Conservation (phyloP, 2,797 vertebrate species). For the Anniella stebbinsi region DNA sequence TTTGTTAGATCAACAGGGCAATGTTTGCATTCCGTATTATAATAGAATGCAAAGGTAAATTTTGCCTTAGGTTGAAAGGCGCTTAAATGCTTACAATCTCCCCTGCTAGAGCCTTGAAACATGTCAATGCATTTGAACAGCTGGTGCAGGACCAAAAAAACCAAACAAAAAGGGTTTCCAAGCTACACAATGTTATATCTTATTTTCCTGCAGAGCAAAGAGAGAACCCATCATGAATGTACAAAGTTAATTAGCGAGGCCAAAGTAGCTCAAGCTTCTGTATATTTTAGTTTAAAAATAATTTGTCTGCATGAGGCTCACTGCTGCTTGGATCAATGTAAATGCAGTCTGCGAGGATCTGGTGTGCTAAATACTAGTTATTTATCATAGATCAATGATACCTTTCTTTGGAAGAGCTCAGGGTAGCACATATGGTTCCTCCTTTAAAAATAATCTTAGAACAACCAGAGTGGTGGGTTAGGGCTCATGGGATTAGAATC, state of each 20-base stretch:
- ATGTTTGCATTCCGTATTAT: conserved; percentile 47
- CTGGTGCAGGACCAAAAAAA: not conserved
- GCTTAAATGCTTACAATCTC: conserved; percentile 21
- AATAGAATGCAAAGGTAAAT: conserved; percentile 34
- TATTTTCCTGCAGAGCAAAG: conserved; percentile 12
- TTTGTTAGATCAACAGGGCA: conserved; percentile 28
- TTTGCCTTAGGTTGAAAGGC: conserved; percentile 37
- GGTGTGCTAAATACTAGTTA: not conserved
- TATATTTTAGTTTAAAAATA: not conserved
- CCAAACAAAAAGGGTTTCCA: not conserved
- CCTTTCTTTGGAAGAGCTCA: not conserved
- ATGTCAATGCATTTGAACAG: conserved; percentile 1
- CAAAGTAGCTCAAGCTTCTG: not conserved
- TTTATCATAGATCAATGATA: not conserved
- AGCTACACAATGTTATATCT: not conserved
- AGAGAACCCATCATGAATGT: not conserved
- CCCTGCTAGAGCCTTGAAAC: conserved; percentile 28
- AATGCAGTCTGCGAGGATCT: not conserved
- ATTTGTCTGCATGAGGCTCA: not conserved
- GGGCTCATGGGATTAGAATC: too few relatives aligned
- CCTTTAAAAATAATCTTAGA: too few relatives aligned
- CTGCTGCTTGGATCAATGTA: not conserved
- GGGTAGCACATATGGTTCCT: not conserved
- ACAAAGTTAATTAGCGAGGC: not conserved
- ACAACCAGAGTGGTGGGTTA: not conserved